Conservation (phyloP, 2,888 invertebrate species). For the Phortica okadai region DNA sequence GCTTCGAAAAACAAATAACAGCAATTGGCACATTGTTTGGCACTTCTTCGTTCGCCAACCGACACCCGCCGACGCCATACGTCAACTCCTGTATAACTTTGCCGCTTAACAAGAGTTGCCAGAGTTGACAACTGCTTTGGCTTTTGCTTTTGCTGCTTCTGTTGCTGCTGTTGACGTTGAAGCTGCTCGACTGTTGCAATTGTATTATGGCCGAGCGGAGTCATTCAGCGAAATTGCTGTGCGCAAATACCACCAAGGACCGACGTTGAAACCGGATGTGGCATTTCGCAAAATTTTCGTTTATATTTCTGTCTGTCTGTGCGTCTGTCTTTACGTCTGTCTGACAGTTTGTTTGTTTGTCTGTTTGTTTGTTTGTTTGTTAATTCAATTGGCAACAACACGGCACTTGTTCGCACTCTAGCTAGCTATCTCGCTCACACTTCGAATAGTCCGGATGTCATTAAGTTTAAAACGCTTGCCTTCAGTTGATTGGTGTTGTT, state of each 20-base stretch:
- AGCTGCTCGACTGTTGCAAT: conserved; percentile 18
- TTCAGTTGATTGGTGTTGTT: neutral
- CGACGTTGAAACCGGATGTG: conserved; percentile 44
- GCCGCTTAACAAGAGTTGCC: neutral
- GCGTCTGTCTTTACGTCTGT: neutral
- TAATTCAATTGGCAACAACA: neutral
- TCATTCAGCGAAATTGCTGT: conserved; percentile 13
- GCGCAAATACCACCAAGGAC: neutral
- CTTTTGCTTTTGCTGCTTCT: neutral
- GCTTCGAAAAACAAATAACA: neutral
- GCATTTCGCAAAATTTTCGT: conserved; percentile 28
- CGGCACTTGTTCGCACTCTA: neutral
- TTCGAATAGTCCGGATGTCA: conserved; percentile 47
- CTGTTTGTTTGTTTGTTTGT: neutral
- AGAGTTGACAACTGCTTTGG: neutral
- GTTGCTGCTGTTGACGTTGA: too few relatives aligned
- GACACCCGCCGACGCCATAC: neutral
- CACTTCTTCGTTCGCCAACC: neutral
- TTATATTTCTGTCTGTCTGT: neutral
- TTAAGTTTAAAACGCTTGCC: conserved; percentile 47
- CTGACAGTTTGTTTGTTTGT: neutral
- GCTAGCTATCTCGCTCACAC: neutral
- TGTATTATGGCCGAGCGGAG: conserved; percentile 2
- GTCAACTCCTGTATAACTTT: neutral
- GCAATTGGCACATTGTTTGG: neutral